phyloP scores from a whole-genome alignment of 2,113 vertebrate species.

The Andinoacara biseriatus region DNA sequence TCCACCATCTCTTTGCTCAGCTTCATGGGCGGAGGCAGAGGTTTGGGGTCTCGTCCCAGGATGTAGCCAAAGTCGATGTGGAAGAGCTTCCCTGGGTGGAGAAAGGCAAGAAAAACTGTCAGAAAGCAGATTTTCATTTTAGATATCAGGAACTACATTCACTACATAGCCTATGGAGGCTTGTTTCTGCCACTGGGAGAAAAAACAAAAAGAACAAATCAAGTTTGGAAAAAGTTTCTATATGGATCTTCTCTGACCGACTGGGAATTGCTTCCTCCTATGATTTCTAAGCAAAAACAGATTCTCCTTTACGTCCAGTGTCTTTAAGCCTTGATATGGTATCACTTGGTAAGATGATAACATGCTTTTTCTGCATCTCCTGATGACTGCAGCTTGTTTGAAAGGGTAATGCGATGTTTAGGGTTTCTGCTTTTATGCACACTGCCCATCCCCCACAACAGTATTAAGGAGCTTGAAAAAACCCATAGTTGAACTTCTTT shows the following conservation, averaged over 20 bases:
- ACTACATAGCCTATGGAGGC: neutral
- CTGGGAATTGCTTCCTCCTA: no score
- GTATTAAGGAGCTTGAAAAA: no score
- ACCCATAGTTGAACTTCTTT: no score
- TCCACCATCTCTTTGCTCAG: constrained; percentile 99
- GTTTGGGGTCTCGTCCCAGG: constrained; percentile 96
- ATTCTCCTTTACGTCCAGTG: neutral
- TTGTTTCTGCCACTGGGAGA: no score
- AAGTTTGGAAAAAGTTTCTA: neutral
- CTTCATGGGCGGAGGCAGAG: constrained; percentile 98
- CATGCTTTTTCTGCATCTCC: no score
- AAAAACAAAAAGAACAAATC: no score
- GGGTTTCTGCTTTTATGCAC: no score
- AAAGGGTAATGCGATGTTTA: no score
- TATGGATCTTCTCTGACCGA: no score
- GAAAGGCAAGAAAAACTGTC: neutral
- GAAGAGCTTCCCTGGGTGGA: constrained; percentile 90
- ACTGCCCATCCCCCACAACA: no score
- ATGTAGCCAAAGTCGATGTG: constrained; percentile 99
- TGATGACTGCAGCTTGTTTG: no score
- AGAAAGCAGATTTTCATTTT: neutral
- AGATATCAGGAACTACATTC: neutral
- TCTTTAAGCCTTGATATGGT: neutral
- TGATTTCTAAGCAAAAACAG: neutral
- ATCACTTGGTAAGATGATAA: neutral